Evolutionary conservation across 2,797 vertebrate species (phyloP), one percentile per base, ranked within the genome.

Genomic region (Syngnathus rostellatus): DNA sequence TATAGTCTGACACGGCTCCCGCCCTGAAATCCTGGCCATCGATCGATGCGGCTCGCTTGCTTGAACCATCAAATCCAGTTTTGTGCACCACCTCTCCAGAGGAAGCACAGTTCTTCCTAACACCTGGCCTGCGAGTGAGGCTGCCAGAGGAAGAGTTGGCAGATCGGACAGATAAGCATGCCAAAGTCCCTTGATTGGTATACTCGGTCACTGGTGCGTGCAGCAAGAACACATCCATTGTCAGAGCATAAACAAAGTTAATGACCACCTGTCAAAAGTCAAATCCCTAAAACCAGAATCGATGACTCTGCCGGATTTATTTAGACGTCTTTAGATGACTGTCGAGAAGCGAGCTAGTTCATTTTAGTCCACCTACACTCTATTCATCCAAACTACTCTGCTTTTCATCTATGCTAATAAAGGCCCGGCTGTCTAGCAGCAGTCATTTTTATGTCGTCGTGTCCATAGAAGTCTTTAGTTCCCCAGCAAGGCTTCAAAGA

Each of bases 151-250:
- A 81, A 41, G 85, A 83, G 75, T 77, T 88, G 16, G 89, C 89
- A 4, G 91, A 85, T 68, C 84, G 86, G 54, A 90, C 70, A 37
- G 81, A 88, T 70, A 91, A 90, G 65, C 37, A 25, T 17, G 41
- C 41, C 41, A 62, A 45, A 62, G 77, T 0, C 64, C 58, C 61
- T 61, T 53, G 67, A 11, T 62, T 68, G 55, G 62, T 65, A 76
- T 69, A 53, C 55, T 81, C 77, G 62, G 63, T 73, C 68, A 53
- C 66, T 70, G 72, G 61, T 62, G 64, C 19, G 17, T 75, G 70
- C 54, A 78, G 74, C 64, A 72, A 66, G 67, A 87, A 74, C 72
- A 86, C 76, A 80, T 88, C 86, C 91, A 92, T 89, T 76, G 80
- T 85, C 70, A 69, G 40, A 77, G 68, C 63, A 76, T 71, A 78